phyloP scores from a whole-genome alignment of 1,140 invertebrate species.

The Procambarus clarkii region DNA sequence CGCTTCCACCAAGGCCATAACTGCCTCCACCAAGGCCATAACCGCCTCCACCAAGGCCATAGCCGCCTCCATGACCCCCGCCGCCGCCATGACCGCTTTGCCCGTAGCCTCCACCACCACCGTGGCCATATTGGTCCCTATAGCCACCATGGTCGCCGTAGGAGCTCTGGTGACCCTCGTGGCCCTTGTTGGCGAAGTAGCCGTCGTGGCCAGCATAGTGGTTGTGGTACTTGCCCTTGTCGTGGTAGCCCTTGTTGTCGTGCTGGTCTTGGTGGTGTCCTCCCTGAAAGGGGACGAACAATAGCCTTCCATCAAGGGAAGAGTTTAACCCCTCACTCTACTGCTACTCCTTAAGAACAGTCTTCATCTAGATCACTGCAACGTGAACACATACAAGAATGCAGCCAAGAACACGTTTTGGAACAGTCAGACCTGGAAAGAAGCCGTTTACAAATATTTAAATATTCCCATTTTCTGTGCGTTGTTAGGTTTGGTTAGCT shows the following conservation, averaged over 20 bases:
- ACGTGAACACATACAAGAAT: neutral
- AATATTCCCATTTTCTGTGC: no score
- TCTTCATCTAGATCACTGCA: neutral
- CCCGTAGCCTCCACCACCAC: conserved; percentile 30
- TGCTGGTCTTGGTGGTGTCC: conserved; percentile 26
- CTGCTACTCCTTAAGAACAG: conserved; percentile 10
- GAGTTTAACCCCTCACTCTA: conserved; percentile 23
- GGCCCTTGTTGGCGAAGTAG: conserved; percentile 41
- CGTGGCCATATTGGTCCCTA: conserved; percentile 58
- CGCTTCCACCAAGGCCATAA: no score
- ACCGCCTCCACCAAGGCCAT: no score
- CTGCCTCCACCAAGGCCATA: no score
- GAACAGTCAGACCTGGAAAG: neutral
- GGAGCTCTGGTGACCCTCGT: conserved; percentile 47
- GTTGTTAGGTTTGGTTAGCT: no score
- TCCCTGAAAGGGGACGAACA: neutral
- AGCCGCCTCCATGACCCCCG: conserved; percentile 37
- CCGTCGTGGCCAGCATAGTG: conserved; percentile 65
- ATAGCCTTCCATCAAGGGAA: conserved; percentile 8
- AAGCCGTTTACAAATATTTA: no score
- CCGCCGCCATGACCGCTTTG: conserved; percentile 37
- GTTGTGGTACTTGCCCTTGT: conserved; percentile 42
- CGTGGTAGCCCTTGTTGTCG: conserved; percentile 56
- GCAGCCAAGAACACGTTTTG: neutral
- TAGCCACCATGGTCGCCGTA: conserved; percentile 52